Percentiles rank a stretch among this genome's conserved stretches.
Evolutionary conservation across 2,113 vertebrate genomes (phyloP).

Genomic region (Cariama cristata): DNA sequence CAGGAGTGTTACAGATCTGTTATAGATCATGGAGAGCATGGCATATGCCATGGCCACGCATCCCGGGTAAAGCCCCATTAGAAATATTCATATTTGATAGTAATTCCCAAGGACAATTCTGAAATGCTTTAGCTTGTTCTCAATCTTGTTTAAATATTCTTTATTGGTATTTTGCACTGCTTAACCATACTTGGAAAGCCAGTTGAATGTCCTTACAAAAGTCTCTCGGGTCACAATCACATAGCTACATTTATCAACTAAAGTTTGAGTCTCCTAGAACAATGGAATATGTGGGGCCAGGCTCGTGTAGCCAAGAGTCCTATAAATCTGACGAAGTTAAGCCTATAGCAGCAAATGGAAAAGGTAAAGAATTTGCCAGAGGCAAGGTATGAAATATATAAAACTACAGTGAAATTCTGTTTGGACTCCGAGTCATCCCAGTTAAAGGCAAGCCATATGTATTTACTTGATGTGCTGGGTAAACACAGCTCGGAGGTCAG

Average conservation of each 20-base stretch:
- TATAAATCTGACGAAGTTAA: neutral
- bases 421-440: neutral
- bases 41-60: neutral
- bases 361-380: neutral
- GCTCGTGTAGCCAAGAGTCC: neutral
- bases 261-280: neutral
- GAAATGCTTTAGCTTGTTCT: neutral
- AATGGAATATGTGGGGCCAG: neutral
- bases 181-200: neutral
- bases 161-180: neutral
- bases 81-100: neutral
- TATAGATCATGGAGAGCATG: neutral
- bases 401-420: neutral
- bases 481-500: neutral
- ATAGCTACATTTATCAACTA: neutral
- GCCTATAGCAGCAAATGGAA: neutral
- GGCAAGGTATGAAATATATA: neutral
- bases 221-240: neutral
- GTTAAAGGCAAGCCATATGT: neutral
- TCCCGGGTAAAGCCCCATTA: fast-evolving
- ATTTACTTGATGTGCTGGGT: neutral
- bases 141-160: neutral
- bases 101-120: neutral
- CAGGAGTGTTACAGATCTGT: neutral
- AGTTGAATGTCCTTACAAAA: neutral